Conservation (phyloP, 2,888 invertebrate genomes). For the Drosophila kokeensis region DNA sequence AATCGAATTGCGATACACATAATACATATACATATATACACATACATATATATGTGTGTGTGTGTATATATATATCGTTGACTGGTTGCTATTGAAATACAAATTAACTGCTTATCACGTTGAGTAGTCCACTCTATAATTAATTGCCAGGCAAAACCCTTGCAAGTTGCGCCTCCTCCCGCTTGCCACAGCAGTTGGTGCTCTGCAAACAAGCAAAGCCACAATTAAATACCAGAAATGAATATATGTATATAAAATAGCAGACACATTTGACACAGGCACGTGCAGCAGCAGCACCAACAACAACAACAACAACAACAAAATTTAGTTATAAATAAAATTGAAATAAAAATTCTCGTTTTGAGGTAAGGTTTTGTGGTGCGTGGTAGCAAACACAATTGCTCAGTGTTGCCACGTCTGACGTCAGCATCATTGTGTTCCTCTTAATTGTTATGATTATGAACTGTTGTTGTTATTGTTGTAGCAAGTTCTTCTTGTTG, state of each 20-base stretch:
- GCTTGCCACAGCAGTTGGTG: background rate
- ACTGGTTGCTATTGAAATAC: conserved; percentile 18
- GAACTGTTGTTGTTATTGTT: conserved; percentile 9
- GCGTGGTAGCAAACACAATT: conserved; percentile 8
- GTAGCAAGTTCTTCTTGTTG: conserved; percentile 37
- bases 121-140: conserved; percentile 11
- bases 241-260: conserved; percentile 1
- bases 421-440: conserved; percentile 40
- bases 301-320: too few relatives aligned
- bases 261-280: background rate
- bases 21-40: conserved; percentile 2
- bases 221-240: conserved; percentile 48
- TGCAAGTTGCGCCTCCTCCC: too few relatives aligned
- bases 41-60: background rate
- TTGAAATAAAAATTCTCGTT: background rate
- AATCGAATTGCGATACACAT: conserved; percentile 22
- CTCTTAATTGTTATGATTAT: conserved; percentile 15
- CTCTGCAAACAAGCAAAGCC: conserved; percentile 4
- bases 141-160: background rate
- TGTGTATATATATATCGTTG: background rate
- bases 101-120: conserved; percentile 32
- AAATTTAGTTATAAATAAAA: background rate
- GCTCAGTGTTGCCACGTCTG: conserved; percentile 11
- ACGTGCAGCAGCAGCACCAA: conserved; percentile 8
- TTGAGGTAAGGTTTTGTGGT: background rate